These are phyloP conservation scores for Myiothlypis chrysogaster DNA, from an alignment of 2,797 vertebrate species.

Conservation along the genomic window DNA sequence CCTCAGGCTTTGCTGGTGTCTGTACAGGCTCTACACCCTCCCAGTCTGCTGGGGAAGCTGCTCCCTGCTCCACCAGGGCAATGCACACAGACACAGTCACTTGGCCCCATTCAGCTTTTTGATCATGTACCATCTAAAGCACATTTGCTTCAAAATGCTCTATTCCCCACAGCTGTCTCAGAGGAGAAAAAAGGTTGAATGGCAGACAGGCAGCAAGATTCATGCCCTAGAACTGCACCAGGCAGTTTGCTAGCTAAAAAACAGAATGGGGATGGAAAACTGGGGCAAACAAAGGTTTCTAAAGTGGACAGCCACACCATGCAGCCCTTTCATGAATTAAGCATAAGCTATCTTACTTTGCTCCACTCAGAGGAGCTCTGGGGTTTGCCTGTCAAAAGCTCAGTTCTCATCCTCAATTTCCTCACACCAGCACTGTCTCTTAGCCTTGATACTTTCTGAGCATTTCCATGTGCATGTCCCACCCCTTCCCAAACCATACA, in stretches of 20 bases:
- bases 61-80: neutral
- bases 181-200: neutral
- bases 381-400: neutral
- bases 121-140: neutral
- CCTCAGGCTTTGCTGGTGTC: neutral
- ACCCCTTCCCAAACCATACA: accelerated
- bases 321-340: neutral
- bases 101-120: neutral
- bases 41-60: neutral
- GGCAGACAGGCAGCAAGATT: neutral
- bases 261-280: neutral
- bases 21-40: neutral
- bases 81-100: neutral
- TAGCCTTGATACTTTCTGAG: neutral
- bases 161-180: neutral
- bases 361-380: neutral
- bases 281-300: neutral
- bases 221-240: neutral
- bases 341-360: neutral
- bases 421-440: neutral
- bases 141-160: neutral
- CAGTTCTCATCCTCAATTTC: neutral
- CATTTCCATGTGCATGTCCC: neutral
- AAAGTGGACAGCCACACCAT: neutral
- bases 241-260: neutral